These are phyloP conservation scores for Planiliza haematocheilus DNA, from an alignment of 2,113 vertebrate genomes.

Conservation along the genomic window DNA sequence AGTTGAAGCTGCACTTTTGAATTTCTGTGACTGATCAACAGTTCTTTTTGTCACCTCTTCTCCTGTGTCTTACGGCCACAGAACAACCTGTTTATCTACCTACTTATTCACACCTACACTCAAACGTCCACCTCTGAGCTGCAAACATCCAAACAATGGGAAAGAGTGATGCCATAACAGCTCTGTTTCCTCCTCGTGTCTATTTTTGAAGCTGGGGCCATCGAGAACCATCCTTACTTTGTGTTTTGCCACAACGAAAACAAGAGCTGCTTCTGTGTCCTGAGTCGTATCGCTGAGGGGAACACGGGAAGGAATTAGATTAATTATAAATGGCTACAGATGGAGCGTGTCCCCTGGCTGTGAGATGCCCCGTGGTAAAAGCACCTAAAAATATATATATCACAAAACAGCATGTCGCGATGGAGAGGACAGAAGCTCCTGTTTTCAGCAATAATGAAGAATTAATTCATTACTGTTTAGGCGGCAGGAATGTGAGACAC, in stretches of 20 bases:
- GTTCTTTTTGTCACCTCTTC: too few relatives aligned
- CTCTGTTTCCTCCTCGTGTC: constrained; percentile 1
- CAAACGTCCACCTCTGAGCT: constrained; percentile 1
- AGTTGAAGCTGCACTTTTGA: not conserved
- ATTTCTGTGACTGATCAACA: not conserved
- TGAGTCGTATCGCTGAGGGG: constrained; percentile 24
- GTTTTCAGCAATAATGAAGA: constrained; percentile 36
- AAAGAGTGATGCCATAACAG: constrained; percentile 19
- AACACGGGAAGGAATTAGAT: constrained; percentile 57
- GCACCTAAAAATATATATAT: constrained; percentile 33
- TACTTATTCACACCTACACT: constrained; percentile 45
- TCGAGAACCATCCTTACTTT: constrained; percentile 25
- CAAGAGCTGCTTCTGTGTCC: not conserved
- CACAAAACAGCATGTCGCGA: constrained; percentile 18
- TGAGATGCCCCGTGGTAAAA: constrained; percentile 46
- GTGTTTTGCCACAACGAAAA: constrained; percentile 14
- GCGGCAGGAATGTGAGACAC: constrained; percentile 38
- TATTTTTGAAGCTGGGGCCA: constrained; percentile 22
- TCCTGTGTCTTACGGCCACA: not conserved
- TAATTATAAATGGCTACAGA: constrained; percentile 74
- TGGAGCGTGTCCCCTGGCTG: constrained; percentile 53
- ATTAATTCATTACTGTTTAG: constrained; percentile 50
- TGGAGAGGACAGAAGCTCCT: constrained; percentile 18
- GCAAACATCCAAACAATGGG: not conserved
- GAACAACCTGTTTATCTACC: constrained; percentile 3